Evolutionary conservation across 2,797 vertebrate genomes (phyloP), one percentile per base, ranked within the genome.

Genomic region (Erethizon dorsatum): DNA sequence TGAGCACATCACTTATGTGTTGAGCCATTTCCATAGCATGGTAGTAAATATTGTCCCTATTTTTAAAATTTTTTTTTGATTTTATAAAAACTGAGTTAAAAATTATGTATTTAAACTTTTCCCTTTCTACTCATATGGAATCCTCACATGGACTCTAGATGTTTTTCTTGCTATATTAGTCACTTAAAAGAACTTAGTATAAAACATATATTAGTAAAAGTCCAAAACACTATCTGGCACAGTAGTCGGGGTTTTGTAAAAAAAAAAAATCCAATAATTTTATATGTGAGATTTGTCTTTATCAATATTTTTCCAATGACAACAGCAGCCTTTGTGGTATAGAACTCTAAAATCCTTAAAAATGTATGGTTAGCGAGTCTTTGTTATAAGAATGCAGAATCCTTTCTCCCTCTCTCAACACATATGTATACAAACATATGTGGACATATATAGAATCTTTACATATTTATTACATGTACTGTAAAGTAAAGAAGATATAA

Each of bases 1-100:
- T 22, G 3, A 88, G 14, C 26, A 92, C 88, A 95, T 94, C 12
- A 57, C 9, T 85, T 96, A 57, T 89, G 10, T 50, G 24, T 69
- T 52, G 17, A 57, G 45, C 18, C 0, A 12, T 3, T 78, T 83
- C 13, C 18, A 65, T 31, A 65, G 75, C 7, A 88, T 6, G 73
- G 75, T 13, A 85, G 10, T 6, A 75, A 89, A 52, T 87, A 41
- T 31, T 86, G 1, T 47, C 87, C 63, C 67, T 17, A 47, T 45
- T 92, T 67, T 83, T 2, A 79, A 95, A 57, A 18, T 31, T 96
- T 78, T 69, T 28, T 33, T 26, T 83, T 22, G 85, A 47, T 78
- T 92, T 84, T 50, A 82, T 65, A 14, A 85, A 80, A 79, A 75
- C 31, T 54, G 1, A 92, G 1, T 71, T 89, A 67, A 91, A 92